Percentiles rank a stretch among this genome's conserved stretches.
Evolutionary conservation across 2,888 invertebrate species (phyloP).

Genomic region (Heliconius erato): DNA sequence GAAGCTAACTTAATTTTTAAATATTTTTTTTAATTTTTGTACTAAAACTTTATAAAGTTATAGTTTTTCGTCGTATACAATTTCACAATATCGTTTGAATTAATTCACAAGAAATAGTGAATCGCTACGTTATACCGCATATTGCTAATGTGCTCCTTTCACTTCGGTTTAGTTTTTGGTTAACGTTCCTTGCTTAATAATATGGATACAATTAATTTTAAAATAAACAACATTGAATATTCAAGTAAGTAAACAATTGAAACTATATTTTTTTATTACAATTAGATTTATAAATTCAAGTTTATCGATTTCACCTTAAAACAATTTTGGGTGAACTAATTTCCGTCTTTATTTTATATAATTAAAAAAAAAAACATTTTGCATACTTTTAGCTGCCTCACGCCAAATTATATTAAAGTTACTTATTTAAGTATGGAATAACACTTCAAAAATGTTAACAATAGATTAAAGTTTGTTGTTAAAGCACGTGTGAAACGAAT

Average conservation of each 20-base stretch:
- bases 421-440: too few relatives aligned
- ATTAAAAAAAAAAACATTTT: too few relatives aligned
- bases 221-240: conserved; percentile 16
- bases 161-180: neutral
- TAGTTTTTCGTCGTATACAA: neutral
- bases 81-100: neutral
- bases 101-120: neutral
- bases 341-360: too few relatives aligned
- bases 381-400: too few relatives aligned
- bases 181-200: neutral
- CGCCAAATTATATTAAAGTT: too few relatives aligned
- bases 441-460: too few relatives aligned
- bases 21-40: too few relatives aligned
- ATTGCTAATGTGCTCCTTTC: neutral
- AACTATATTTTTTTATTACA: neutral
- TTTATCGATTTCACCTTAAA: too few relatives aligned
- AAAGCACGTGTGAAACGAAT: too few relatives aligned
- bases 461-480: too few relatives aligned
- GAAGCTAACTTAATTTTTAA: neutral
- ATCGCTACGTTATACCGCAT: neutral
- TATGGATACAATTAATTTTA: conserved; percentile 7
- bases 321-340: too few relatives aligned
- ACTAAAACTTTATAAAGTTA: neutral
- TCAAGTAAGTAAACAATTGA: neutral
- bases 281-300: too few relatives aligned